A percentile compares a stretch with the other conserved stretches of the same genome.
Evolutionary conservation across 2,888 invertebrate genomes (phyloP).

Genomic region (Lordiphosa andalusiaca): DNA sequence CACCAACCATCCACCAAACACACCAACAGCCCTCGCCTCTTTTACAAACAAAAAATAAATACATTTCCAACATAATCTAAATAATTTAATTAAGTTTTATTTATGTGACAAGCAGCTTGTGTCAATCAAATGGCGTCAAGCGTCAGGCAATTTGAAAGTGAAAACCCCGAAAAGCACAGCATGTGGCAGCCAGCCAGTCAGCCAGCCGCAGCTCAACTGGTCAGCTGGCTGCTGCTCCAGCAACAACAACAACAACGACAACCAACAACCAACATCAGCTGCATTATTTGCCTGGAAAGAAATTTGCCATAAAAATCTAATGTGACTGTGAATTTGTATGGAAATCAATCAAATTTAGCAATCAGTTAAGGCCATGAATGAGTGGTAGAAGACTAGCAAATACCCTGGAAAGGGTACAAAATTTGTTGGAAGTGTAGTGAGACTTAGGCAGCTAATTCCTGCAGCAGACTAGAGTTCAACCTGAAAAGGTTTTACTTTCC

Average conservation of each 20-base stretch:
- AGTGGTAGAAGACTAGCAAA: background rate
- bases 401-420: slow-evolving; percentile 30
- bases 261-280: slow-evolving; percentile 5
- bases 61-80: slow-evolving; percentile 43
- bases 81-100: slow-evolving; percentile 66
- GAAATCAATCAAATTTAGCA: slow-evolving; percentile 53
- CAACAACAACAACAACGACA: background rate
- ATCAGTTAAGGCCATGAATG: background rate
- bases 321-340: slow-evolving; percentile 61
- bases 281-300: slow-evolving; percentile 34
- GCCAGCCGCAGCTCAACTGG: slow-evolving; percentile 15
- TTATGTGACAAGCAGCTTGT: slow-evolving; percentile 50
- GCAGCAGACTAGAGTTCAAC: no score
- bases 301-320: slow-evolving; percentile 55
- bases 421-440: no score
- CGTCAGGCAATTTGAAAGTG: slow-evolving; percentile 61
- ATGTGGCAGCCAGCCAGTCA: slow-evolving; percentile 18
- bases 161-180: slow-evolving; percentile 46
- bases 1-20: background rate
- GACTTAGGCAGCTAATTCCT: no score
- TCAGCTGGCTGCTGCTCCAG: slow-evolving; percentile 10
- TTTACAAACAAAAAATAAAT: background rate
- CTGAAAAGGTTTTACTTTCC: no score
- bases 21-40: slow-evolving; percentile 1
- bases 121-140: slow-evolving; percentile 60